phyloP scores from a whole-genome alignment of 2,113 vertebrate genomes.

The Marcusenius ussheri region DNA sequence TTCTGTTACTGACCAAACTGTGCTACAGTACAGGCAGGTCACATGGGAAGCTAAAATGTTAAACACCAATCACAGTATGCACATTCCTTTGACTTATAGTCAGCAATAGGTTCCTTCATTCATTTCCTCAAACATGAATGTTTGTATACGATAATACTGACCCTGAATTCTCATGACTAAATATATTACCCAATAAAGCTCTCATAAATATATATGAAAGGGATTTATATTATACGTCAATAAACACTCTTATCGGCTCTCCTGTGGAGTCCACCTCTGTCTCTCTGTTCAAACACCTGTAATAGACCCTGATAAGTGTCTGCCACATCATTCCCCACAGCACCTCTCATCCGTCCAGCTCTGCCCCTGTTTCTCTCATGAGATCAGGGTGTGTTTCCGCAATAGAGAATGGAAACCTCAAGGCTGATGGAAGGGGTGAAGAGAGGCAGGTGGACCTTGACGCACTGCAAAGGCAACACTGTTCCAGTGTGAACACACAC shows the following conservation, averaged over 20 bases:
- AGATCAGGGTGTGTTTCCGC: not conserved
- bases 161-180: constrained; percentile 39
- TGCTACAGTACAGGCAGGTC: not conserved
- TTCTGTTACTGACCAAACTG: not conserved
- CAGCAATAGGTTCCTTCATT: not conserved
- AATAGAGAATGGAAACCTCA: not conserved
- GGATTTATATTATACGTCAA: not conserved
- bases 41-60: not conserved
- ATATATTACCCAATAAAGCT: not conserved
- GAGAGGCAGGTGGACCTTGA: constrained; percentile 50
- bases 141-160: not conserved
- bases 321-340: not conserved
- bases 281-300: constrained; percentile 6
- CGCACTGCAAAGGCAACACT: constrained; percentile 46
- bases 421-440: constrained; percentile 24
- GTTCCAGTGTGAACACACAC: constrained; percentile 45
- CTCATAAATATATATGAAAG: not conserved
- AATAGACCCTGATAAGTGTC: not conserved
- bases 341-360: not conserved
- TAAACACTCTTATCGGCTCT: not conserved
- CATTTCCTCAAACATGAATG: not conserved
- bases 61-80: not conserved
- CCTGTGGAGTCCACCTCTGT: not conserved
- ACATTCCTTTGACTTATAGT: not conserved
- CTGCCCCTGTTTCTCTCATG: constrained; percentile 15